These are phyloP conservation scores for Cyphomyrus discorhynchus DNA, from an alignment of 2,113 vertebrate genomes.

Conservation along the genomic window DNA sequence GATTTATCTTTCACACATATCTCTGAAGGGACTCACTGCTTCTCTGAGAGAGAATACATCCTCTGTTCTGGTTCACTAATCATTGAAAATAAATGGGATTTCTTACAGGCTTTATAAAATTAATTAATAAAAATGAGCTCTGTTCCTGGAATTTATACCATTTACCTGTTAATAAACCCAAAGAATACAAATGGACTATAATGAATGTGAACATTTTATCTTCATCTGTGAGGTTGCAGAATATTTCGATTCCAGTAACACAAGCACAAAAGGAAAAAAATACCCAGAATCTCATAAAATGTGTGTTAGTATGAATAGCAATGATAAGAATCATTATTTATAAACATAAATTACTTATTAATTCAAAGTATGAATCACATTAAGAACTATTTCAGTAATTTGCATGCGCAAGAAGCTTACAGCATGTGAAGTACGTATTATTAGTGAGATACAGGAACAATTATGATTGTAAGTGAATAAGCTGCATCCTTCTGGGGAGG, in stretches of 20 bases:
- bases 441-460: not conserved
- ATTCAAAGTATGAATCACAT: not conserved
- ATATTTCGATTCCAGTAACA: not conserved
- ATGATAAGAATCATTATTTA: not conserved
- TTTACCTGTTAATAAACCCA: not conserved
- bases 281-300: not conserved
- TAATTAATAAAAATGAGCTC: not conserved
- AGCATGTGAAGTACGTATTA: not conserved
- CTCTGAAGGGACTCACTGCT: not conserved
- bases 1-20: not conserved
- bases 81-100: not conserved
- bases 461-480: not conserved
- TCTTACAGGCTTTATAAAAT: not conserved
- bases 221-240: not conserved
- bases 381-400: not conserved
- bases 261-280: not conserved
- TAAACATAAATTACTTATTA: not conserved
- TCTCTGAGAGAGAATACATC: not conserved
- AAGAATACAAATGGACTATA: not conserved
- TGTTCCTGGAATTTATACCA: not conserved
- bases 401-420: not conserved
- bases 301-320: not conserved
- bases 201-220: not conserved
- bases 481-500: not conserved
- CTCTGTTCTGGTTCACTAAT: not conserved